Conservation (phyloP, 1,140 invertebrate species). For the Akabosia matsudoensis region DNA sequence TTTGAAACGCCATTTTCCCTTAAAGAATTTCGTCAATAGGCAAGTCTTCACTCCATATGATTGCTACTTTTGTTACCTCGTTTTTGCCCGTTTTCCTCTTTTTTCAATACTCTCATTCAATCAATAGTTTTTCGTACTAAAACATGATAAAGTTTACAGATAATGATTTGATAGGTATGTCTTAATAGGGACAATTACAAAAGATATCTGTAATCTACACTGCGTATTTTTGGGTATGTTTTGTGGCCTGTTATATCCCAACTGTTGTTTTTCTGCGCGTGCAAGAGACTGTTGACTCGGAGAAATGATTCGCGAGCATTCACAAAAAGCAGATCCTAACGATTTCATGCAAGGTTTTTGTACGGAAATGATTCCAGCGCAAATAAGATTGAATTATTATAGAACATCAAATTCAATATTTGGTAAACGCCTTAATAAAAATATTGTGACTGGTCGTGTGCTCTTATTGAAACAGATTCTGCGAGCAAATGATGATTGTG, state of each 20-base stretch:
- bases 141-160: not conserved
- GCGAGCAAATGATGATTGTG: constrained; percentile 10
- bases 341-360: no score
- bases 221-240: no score
- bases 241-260: no score
- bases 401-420: no score
- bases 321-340: no score
- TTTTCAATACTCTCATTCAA: not conserved
- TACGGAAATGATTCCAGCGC: no score
- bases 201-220: no score
- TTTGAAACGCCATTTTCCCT: not conserved
- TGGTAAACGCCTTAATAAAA: not conserved
- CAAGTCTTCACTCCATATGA: constrained; percentile 1
- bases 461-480: not conserved
- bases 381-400: no score
- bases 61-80: not conserved
- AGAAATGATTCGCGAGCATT: no score
- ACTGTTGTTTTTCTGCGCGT: no score
- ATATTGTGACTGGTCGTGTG: not conserved
- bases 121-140: not conserved
- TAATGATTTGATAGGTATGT: not conserved
- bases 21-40: no score
- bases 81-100: not conserved
- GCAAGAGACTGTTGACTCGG: no score
- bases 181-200: not conserved